Conservation (phyloP, 1,140 invertebrate species). For the Tetramorium alpestre region DNA sequence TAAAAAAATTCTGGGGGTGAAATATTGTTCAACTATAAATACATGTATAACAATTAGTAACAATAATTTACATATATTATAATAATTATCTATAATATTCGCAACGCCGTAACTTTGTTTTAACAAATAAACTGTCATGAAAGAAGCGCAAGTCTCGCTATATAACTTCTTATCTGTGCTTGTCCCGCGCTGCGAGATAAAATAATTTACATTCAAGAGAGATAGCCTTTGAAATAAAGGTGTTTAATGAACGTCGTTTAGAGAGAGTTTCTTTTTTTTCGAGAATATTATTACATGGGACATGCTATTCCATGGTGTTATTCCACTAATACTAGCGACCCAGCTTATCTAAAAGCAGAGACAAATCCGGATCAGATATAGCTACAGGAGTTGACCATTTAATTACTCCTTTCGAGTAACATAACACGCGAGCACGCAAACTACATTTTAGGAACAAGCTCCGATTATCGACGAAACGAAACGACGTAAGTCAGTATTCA, state of each 20-base stretch:
- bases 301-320: neutral
- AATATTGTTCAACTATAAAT: neutral
- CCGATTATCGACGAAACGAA: constrained; percentile 1
- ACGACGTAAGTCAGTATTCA: neutral
- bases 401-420: constrained; percentile 33
- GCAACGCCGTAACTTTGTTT: neutral
- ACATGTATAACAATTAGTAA: neutral
- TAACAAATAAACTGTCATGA: neutral
- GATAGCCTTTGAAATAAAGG: constrained; percentile 30
- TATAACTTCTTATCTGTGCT: constrained; percentile 29
- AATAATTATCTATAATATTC: neutral
- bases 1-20: neutral
- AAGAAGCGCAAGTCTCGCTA: constrained; percentile 26
- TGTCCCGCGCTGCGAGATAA: neutral
- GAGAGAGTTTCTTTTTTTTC: neutral
- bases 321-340: neutral
- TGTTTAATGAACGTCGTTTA: constrained; percentile 40
- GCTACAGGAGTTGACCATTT: constrained; percentile 25
- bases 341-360: constrained; percentile 21
- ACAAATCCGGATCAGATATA: constrained; percentile 37
- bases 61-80: neutral
- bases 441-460: constrained; percentile 9
- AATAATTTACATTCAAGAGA: constrained; percentile 51
- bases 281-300: neutral
- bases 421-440: constrained; percentile 27